phyloP scores from a whole-genome alignment of 2,797 vertebrate species.

The Triplophysa yarkandensis region DNA sequence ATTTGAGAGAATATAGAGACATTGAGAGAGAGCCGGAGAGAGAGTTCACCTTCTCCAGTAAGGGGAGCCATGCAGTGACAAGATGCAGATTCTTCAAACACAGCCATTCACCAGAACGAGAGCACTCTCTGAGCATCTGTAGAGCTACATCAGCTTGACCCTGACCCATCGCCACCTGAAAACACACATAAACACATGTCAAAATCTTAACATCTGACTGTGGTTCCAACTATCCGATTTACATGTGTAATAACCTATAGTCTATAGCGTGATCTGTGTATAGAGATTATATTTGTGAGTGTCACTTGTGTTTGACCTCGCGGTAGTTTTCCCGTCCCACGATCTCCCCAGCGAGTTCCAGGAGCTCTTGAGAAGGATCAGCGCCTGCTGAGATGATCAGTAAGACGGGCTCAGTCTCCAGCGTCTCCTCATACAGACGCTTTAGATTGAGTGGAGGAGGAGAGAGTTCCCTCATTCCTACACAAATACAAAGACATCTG shows the following conservation, averaged over 20 bases:
- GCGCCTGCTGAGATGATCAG: slow-evolving; percentile 97
- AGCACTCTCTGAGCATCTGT: slow-evolving; percentile 87
- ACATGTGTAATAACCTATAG: no score
- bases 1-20: no score
- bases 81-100: slow-evolving; percentile 98
- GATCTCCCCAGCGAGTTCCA: slow-evolving; percentile 87
- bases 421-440: slow-evolving; percentile 86
- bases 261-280: not conserved
- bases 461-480: slow-evolving; percentile 91
- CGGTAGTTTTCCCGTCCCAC: slow-evolving; percentile 85
- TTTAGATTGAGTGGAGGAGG: slow-evolving; percentile 89
- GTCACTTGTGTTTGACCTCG: slow-evolving; percentile 74
- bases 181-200: slow-evolving; percentile 49
- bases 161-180: slow-evolving; percentile 97
- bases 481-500: slow-evolving; percentile 16
- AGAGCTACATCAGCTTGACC: slow-evolving; percentile 94
- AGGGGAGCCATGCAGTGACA: slow-evolving; percentile 90
- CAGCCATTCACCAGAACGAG: slow-evolving; percentile 88
- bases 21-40: not conserved
- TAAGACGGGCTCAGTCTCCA: slow-evolving; percentile 90
- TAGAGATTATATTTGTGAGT: not conserved
- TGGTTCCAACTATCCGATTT: no score
- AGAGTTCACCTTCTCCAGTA: slow-evolving; percentile 88
- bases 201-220: not conserved
- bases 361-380: slow-evolving; percentile 95